Evolutionary conservation across 1,140 invertebrate genomes (phyloP).

Genomic region (Drosophila ironensis): DNA sequence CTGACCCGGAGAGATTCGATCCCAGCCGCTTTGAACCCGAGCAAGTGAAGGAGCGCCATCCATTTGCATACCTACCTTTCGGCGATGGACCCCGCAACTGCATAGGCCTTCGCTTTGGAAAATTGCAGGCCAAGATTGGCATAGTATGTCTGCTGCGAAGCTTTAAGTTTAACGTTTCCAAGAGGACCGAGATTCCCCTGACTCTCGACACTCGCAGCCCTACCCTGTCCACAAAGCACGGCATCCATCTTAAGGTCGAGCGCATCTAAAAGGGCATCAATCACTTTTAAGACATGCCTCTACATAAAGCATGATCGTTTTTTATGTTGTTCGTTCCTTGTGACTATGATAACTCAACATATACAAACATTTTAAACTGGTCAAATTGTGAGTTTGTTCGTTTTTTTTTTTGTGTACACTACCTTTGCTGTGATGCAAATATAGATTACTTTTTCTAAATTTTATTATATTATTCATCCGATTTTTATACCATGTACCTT

Average conservation of each 20-base stretch:
- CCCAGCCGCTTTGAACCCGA: conserved; percentile 84
- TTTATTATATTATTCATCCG: no score
- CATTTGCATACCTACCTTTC: conserved; percentile 86
- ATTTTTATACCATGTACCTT: no score
- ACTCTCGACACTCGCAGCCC: conserved; percentile 2
- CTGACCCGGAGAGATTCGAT: conserved; percentile 84
- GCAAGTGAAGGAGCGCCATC: conserved; percentile 81
- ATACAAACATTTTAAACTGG: no score
- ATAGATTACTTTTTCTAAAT: no score
- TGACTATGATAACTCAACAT: no score
- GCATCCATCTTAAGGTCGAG: conserved; percentile 55
- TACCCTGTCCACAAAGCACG: conserved; percentile 16
- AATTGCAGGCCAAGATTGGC: conserved; percentile 83
- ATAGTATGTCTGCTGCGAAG: conserved; percentile 81
- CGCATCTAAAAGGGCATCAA: conserved; percentile 1
- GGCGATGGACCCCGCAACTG: conserved; percentile 88
- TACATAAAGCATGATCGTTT: no score
- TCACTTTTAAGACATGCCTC: not conserved
- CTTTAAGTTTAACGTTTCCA: conserved; percentile 64
- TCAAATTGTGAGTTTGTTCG: no score
- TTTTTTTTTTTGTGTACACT: not conserved
- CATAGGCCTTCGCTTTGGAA: conserved; percentile 84
- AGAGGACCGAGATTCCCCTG: conserved; percentile 47
- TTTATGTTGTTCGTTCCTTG: no score
- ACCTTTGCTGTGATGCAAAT: no score